These are phyloP conservation scores for Cydia amplana DNA, from an alignment of 1,140 invertebrate genomes.

Conservation along the genomic window DNA sequence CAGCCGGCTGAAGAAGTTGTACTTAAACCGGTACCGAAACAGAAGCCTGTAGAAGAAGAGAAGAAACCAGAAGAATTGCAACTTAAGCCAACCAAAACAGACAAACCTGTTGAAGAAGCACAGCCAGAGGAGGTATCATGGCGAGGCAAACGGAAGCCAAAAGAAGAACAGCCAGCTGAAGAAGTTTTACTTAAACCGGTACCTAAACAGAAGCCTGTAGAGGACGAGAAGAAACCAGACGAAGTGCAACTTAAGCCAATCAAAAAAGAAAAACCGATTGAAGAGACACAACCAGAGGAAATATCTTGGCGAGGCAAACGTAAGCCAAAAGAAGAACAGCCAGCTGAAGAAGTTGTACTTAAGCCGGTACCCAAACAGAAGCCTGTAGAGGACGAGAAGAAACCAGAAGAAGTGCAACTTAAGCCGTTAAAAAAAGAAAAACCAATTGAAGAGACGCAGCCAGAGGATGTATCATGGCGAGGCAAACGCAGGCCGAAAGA, in stretches of 20 bases:
- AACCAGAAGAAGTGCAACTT: constrained; percentile 56
- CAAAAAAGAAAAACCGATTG: constrained; percentile 30
- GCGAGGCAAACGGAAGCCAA: constrained; percentile 47
- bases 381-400: constrained; percentile 48
- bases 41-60: constrained; percentile 32
- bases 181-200: constrained; percentile 18
- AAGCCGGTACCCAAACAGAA: constrained; percentile 31
- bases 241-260: constrained; percentile 62
- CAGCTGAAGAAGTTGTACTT: constrained; percentile 28
- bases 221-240: constrained; percentile 50
- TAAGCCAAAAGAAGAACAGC: constrained; percentile 14
- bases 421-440: constrained; percentile 52
- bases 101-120: not conserved
- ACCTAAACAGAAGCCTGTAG: constrained; percentile 1
- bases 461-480: constrained; percentile 28
- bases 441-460: constrained; percentile 10
- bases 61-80: constrained; percentile 37
- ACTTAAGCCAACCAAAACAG: not conserved
- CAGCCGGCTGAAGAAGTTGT: constrained; percentile 47
- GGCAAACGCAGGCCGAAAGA: constrained; percentile 17
- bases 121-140: constrained; percentile 11
- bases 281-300: constrained; percentile 27
- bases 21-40: constrained; percentile 69
- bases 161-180: constrained; percentile 57
- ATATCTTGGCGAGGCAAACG: constrained; percentile 28